These are phyloP conservation scores for Craniophora ligustri DNA, from an alignment of 2,888 invertebrate species.

Conservation along the genomic window DNA sequence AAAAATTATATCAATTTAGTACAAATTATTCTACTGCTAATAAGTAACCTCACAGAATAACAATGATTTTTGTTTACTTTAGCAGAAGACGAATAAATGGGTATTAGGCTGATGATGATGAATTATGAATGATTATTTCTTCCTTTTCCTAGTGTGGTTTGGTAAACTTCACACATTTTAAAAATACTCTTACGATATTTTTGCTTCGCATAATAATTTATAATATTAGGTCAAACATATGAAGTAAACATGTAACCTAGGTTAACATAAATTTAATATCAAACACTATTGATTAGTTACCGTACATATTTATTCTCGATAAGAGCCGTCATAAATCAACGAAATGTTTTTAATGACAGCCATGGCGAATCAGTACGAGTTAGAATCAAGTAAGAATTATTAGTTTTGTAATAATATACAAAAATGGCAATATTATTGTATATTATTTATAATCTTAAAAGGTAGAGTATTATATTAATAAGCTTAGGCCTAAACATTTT, in stretches of 20 bases:
- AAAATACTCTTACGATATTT: no score
- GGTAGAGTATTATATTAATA: neutral
- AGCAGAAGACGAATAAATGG: no score
- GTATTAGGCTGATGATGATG: no score
- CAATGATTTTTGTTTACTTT: no score
- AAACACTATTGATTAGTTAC: constrained; percentile 28
- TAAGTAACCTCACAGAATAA: no score
- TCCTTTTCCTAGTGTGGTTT: no score
- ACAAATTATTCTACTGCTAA: no score
- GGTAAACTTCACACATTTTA: neutral
- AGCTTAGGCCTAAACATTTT: constrained; percentile 38
- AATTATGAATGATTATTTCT: no score
- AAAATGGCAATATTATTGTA: constrained; percentile 3
- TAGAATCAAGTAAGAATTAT: constrained; percentile 22
- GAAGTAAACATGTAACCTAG: constrained; percentile 8
- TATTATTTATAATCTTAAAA: neutral
- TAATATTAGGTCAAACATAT: constrained; percentile 2
- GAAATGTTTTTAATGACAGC: constrained; percentile 37
- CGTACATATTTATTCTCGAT: constrained; percentile 34
- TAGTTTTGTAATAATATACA: no score
- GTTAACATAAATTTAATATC: constrained; percentile 25
- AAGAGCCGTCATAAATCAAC: constrained; percentile 44
- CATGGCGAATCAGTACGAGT: constrained; percentile 22
- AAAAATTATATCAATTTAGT: no score
- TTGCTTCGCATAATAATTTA: neutral